These are phyloP conservation scores for Ciconia maguari DNA, from an alignment of 2,113 vertebrate genomes.

Conservation along the genomic window DNA sequence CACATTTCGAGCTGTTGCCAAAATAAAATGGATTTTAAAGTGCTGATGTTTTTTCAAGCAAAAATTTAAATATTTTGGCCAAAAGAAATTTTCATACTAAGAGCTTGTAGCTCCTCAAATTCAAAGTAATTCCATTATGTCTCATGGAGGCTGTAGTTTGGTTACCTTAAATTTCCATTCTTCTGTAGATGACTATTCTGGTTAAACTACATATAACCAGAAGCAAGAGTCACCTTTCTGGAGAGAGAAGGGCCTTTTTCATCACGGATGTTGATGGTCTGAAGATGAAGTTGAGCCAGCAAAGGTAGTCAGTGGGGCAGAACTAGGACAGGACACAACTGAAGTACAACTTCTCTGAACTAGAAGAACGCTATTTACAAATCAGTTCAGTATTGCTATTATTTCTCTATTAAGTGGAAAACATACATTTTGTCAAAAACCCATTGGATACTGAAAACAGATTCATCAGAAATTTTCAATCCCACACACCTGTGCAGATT, in stretches of 20 bases:
- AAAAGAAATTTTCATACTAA: not conserved
- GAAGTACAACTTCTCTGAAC: not conserved
- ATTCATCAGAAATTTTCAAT: not conserved
- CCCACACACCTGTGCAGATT: not conserved
- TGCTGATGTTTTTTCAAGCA: not conserved
- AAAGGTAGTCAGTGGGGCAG: not conserved
- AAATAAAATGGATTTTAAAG: not conserved
- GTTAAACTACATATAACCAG: not conserved
- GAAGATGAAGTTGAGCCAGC: not conserved
- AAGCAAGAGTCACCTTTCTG: not conserved
- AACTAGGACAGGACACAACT: not conserved
- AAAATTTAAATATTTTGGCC: not conserved
- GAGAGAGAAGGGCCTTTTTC: not conserved
- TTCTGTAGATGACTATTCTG: not conserved
- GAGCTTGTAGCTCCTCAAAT: not conserved
- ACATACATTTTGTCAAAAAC: not conserved
- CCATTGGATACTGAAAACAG: not conserved
- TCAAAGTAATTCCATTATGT: not conserved
- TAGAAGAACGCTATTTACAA: not conserved
- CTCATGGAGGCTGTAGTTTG: not conserved
- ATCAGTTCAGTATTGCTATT: not conserved
- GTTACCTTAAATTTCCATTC: not conserved
- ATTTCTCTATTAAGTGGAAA: not conserved
- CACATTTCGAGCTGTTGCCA: not conserved
- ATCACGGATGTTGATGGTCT: not conserved